Evolutionary conservation across 2,113 vertebrate genomes (phyloP).

Genomic region (Barbus barbus): DNA sequence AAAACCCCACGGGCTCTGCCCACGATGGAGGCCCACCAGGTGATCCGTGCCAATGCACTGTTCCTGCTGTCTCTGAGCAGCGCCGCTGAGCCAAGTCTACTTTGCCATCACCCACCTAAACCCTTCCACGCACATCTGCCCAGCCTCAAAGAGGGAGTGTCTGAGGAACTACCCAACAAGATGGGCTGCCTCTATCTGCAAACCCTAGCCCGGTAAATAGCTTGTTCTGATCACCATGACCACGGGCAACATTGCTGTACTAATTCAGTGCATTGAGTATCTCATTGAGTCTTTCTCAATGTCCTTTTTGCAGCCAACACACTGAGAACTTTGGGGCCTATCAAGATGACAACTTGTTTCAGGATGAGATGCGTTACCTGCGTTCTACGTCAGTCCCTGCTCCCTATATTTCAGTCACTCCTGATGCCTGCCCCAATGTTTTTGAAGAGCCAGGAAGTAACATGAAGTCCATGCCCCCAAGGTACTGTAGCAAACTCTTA

Average conservation of each 20-base stretch:
- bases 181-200: slow-evolving; percentile 97
- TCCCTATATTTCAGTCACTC: slow-evolving; percentile 97
- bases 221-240: neutral
- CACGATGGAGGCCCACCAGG: slow-evolving; percentile 98
- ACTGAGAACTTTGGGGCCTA: slow-evolving; percentile 94
- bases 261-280: neutral
- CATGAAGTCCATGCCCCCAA: slow-evolving; percentile 99
- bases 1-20: slow-evolving; percentile 95
- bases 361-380: slow-evolving; percentile 97
- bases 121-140: slow-evolving; percentile 91
- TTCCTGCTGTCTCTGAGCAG: slow-evolving; percentile 96
- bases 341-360: slow-evolving; percentile 97
- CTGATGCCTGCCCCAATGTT: slow-evolving; percentile 95
- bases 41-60: slow-evolving; percentile 94
- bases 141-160: slow-evolving; percentile 94
- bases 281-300: neutral
- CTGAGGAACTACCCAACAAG: slow-evolving; percentile 93
- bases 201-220: slow-evolving; percentile 85
- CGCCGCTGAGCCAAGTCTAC: slow-evolving; percentile 91
- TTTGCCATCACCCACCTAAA: slow-evolving; percentile 92
- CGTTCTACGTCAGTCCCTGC: slow-evolving; percentile 97
- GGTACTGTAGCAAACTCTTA: slow-evolving; percentile 72
- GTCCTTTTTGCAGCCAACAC: slow-evolving; percentile 82
- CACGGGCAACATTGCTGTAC: neutral
- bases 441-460: slow-evolving; percentile 98